Evolutionary conservation across 2,797 vertebrate species (phyloP).

Genomic region (Sebastiscus albofasciatus): DNA sequence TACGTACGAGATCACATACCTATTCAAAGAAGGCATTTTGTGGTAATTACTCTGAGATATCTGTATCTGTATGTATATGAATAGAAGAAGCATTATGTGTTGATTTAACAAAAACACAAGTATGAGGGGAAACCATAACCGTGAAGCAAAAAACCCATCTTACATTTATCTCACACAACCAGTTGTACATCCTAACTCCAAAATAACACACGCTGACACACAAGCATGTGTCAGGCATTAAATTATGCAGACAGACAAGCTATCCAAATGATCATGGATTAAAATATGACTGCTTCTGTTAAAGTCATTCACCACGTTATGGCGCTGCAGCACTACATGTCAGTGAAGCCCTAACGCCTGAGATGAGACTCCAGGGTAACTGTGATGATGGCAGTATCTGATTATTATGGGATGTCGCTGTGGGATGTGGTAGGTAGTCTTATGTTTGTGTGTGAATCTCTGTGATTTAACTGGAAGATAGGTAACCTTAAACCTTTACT

Average conservation of each 20-base stretch:
- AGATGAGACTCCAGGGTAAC: not conserved
- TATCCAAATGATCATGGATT: conserved; percentile 22
- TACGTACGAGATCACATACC: not conserved
- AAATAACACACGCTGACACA: not conserved
- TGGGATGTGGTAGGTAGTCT: not conserved
- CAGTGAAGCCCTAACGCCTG: not conserved
- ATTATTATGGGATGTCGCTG: not conserved
- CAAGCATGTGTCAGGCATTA: not conserved
- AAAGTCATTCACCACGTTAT: conserved; percentile 24
- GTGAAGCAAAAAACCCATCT: not conserved
- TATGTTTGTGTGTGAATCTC: not conserved
- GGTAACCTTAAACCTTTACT: not conserved
- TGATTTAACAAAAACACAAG: not conserved
- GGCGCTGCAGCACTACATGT: not conserved
- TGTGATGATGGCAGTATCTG: not conserved
- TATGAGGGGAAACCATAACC: not conserved
- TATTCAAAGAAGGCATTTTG: not conserved
- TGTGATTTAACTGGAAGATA: not conserved
- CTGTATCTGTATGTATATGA: not conserved
- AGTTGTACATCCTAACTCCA: not conserved
- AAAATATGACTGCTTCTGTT: conserved; percentile 24
- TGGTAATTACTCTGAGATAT: not conserved
- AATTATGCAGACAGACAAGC: not conserved
- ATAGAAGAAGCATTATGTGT: not conserved
- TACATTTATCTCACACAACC: not conserved